Evolutionary conservation across 2,797 vertebrate species (phyloP).

Genomic region (Botia almorhae): DNA sequence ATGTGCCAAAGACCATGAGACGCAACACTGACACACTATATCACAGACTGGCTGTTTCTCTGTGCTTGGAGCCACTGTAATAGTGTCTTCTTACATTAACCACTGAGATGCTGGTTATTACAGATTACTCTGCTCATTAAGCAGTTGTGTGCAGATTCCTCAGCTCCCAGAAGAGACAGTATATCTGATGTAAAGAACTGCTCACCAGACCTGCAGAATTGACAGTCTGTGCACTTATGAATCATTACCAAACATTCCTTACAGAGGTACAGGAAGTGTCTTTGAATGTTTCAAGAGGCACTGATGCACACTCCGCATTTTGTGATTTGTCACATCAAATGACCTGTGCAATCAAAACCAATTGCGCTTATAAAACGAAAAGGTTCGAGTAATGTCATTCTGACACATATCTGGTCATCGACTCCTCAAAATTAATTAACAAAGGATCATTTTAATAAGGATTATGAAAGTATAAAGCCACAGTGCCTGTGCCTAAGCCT

Average conservation of each 20-base stretch:
- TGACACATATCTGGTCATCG: not conserved
- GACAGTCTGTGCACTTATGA: slow-evolving; percentile 32
- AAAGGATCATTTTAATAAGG: slow-evolving; percentile 25
- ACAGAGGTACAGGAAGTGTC: not conserved
- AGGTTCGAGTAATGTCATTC: not conserved
- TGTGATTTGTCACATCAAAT: not conserved
- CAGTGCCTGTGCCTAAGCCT: slow-evolving; percentile 31
- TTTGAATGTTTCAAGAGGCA: not conserved
- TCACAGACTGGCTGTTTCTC: slow-evolving; percentile 31
- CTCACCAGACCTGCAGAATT: slow-evolving; percentile 40
- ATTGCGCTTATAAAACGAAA: not conserved
- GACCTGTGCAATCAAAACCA: not conserved
- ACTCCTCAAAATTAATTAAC: slow-evolving; percentile 30
- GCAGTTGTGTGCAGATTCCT: slow-evolving; percentile 46
- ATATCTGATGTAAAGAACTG: slow-evolving; percentile 39
- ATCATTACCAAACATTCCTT: slow-evolving; percentile 27
- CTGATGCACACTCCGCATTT: not conserved
- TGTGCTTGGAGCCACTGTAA: slow-evolving; percentile 54
- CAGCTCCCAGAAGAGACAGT: slow-evolving; percentile 35
- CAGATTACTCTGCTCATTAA: slow-evolving; percentile 48
- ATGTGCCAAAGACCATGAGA: slow-evolving; percentile 23
- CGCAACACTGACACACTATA: slow-evolving; percentile 12
- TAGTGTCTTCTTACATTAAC: slow-evolving; percentile 23
- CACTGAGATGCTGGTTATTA: slow-evolving; percentile 33
- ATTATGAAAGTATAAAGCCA: slow-evolving; percentile 20